Evolutionary conservation across 2,113 vertebrate species (phyloP), one percentile per base, ranked within the genome.

Genomic region (Reinhardtius hippoglossoides): DNA sequence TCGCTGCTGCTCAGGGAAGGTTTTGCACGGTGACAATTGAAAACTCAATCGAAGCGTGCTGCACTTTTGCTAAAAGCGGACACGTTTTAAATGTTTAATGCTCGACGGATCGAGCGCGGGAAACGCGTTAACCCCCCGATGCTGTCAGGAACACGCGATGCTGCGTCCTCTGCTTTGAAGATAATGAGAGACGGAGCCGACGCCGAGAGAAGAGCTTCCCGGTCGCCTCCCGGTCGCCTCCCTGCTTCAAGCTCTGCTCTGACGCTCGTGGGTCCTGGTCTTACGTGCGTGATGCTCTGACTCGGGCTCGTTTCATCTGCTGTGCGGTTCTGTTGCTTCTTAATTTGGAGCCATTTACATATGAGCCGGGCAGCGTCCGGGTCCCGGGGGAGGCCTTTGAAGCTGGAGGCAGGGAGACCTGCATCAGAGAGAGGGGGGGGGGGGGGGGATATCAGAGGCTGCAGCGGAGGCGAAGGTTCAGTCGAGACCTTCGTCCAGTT

Each of bases 281-380:
- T 52, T 37, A 37, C 35, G 63, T 62, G 12, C 35, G 7, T 1
- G 31, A 31, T 31, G 23, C 57, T 81, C 67, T 75, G 75, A 81
- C 80, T 83, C 67, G 2, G 59, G 77, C 35, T 69, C 75, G 77
- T 76, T 82, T 82, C 70, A 86, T 88, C 65, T 44, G 66, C 61
- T 20, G 62, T 27, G 27, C 27, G 27, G 31, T 35, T 9, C 35
- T 37, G 35, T 37, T 9, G 35, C 35, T 37, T 9, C 2, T 71
- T 83, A 46, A 76, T 78, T 76, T 71, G 40, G 69, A 69, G 20
- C 21, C 66, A 81, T 87, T 85, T 77, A 76, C 84, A 86, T 88
- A 71, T n/a, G 63, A 88, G 76, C 68, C 56, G 74, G 55, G 68
- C 71, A 24, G 60, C 35, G 67, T 65, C 63, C 26, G 35, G 5